Evolutionary conservation across 2,797 vertebrate species (phyloP), one percentile per base, ranked within the genome.

Genomic region (Threskiornis aethiopicus): DNA sequence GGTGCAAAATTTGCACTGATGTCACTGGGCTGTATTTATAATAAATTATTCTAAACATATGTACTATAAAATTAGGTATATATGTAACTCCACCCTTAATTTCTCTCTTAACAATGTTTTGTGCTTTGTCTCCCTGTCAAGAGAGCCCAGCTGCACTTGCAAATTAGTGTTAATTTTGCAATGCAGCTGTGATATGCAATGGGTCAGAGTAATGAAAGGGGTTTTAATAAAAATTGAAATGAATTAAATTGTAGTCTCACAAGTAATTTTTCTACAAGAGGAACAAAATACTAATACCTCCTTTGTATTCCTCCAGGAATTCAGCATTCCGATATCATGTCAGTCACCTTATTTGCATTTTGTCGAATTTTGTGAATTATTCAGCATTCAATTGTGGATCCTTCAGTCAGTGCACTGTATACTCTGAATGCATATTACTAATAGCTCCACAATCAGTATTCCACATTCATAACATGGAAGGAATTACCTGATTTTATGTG

Each of bases 271-370:
- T 87, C 84, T 80, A 71, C 41, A 46, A 89, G 86, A 90, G 79
- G 72, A 89, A 78, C 46, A 95, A 96, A 96, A 92, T 91, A 93
- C 84, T 91, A 94, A 87, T 62, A 73, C 52, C 76, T 91, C 59
- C 70, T 82, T 55, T 87, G 52, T 91, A 75, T 93, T 81, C 67
- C 31, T 76, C 52, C 0, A 8, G 82, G 61, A 62, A 95, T 76
- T 94, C 81, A 64, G 37, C 83, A 91, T 83, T 91, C 87, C 49
- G 11, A 26, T 93, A 57, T 81, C 58, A 33, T 87, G 89, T 76
- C 93, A 94, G 95, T 84, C 58, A 87, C 71, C 46, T 69, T 69
- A 95, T 95, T 95, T 94, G 95, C 95, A 94, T 97, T 95, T 93
- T 89, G 78, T 89, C 41, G 12, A 82, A 95, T 95, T 82, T 67